Evolutionary conservation across 2,113 vertebrate genomes (phyloP).

Genomic region (Potamarius usumacintae): DNA sequence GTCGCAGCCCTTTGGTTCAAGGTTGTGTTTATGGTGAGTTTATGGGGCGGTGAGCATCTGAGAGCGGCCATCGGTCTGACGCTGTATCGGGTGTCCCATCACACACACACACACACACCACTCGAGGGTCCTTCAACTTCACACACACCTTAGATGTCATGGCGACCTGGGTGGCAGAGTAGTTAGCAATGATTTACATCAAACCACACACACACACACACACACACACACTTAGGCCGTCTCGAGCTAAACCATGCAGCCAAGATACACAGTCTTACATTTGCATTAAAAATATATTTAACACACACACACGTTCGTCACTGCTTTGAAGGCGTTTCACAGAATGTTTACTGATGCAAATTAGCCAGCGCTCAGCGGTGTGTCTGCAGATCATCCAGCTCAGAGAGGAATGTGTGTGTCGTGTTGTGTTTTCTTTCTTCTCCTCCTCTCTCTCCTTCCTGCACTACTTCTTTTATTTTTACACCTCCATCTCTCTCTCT

Average conservation of each 20-base stretch:
- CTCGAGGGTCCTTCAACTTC: slow-evolving; percentile 65
- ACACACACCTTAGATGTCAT: slow-evolving; percentile 65
- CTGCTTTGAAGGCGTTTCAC: slow-evolving; percentile 67
- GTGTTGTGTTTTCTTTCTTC: slow-evolving; percentile 34
- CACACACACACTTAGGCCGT: slow-evolving; percentile 27
- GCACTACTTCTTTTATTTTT: neutral
- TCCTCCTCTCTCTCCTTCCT: neutral
- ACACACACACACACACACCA: slow-evolving; percentile 52
- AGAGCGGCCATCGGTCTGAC: slow-evolving; percentile 55
- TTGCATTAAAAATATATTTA: slow-evolving; percentile 51
- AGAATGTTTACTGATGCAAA: slow-evolving; percentile 77
- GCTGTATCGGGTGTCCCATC: slow-evolving; percentile 72
- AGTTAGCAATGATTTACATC: slow-evolving; percentile 59
- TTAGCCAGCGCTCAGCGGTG: slow-evolving; percentile 63
- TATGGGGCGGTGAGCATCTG: slow-evolving; percentile 59
- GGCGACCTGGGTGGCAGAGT: slow-evolving; percentile 74
- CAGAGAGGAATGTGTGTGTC: slow-evolving; percentile 31
- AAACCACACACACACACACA: slow-evolving; percentile 34
- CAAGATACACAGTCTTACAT: slow-evolving; percentile 57
- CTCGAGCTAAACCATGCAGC: neutral
- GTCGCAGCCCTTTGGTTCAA: slow-evolving; percentile 62
- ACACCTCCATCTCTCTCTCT: neutral
- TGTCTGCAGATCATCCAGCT: slow-evolving; percentile 62
- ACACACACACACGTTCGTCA: slow-evolving; percentile 43
- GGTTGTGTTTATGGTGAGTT: slow-evolving; percentile 64